Percentiles rank a stretch among this genome's conserved stretches.
Evolutionary conservation across 2,797 vertebrate species (phyloP).

Genomic region (Periophthalmus magnuspinnatus): DNA sequence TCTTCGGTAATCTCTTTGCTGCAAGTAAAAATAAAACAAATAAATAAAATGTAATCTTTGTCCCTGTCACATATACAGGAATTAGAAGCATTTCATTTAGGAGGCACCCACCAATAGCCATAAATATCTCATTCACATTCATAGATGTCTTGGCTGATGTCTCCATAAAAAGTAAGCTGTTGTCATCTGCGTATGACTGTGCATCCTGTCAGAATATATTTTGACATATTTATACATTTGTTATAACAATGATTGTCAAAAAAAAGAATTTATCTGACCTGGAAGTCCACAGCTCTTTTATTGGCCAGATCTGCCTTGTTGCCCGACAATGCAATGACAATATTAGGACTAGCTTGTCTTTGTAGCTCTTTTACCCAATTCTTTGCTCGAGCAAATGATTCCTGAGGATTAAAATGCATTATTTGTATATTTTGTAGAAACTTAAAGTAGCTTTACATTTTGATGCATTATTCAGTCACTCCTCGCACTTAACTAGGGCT

Average conservation of each 20-base stretch:
- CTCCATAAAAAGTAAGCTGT: slow-evolving; percentile 99
- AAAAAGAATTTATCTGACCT: slow-evolving; percentile 76
- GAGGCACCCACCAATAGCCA: slow-evolving; percentile 92
- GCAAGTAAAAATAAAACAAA: slow-evolving; percentile 16
- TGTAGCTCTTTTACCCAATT: slow-evolving; percentile 99
- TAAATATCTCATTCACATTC: slow-evolving; percentile 99
- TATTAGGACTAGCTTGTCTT: slow-evolving; percentile 97
- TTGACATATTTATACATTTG: slow-evolving; percentile 9
- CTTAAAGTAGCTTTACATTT: background rate
- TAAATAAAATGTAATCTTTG: background rate
- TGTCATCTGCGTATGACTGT: slow-evolving; percentile 97
- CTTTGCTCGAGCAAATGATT: slow-evolving; percentile 97
- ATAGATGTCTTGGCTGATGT: slow-evolving; percentile 99
- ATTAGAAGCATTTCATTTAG: background rate
- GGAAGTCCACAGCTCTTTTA: slow-evolving; percentile 97
- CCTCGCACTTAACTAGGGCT: background rate
- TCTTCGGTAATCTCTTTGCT: slow-evolving; percentile 98
- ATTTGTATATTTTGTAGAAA: background rate
- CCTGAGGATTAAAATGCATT: slow-evolving; percentile 74
- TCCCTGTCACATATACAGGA: background rate
- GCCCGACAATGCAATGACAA: slow-evolving; percentile 97
- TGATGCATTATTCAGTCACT: background rate
- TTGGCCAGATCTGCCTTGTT: slow-evolving; percentile 97
- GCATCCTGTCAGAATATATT: slow-evolving; percentile 84
- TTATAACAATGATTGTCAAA: background rate